A percentile compares a stretch with the other conserved stretches of the same genome.
phyloP scores from a whole-genome alignment of 2,113 vertebrate species.

The Thamnophis sirtalis region DNA sequence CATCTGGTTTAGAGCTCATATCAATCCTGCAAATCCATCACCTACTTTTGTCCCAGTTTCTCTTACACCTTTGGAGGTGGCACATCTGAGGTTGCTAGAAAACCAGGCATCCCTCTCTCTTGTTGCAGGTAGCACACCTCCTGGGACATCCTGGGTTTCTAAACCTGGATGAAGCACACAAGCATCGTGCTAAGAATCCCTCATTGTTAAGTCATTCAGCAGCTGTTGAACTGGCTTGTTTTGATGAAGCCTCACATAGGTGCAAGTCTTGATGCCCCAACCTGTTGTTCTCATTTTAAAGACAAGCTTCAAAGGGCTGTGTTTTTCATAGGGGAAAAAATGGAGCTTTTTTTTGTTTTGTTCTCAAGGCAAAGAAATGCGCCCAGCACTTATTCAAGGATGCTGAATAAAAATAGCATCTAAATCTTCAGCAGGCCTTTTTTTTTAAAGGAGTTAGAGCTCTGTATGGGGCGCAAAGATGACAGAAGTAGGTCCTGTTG shows the following conservation, averaged over 20 bases:
- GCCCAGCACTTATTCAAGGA: not conserved
- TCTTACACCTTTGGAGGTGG: not conserved
- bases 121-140: not conserved
- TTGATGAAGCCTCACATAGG: not conserved
- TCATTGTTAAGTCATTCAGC: not conserved
- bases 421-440: not conserved
- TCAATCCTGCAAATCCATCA: not conserved
- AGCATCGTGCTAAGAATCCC: not conserved
- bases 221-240: not conserved
- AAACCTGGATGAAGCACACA: not conserved
- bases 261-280: not conserved
- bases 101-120: not conserved
- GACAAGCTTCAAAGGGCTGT: not conserved
- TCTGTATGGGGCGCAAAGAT: not conserved
- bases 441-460: not conserved
- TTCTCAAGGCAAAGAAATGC: not conserved
- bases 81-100: not conserved
- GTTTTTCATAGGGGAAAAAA: not conserved
- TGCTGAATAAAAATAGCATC: not conserved
- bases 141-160: not conserved
- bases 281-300: not conserved
- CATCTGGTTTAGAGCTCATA: not conserved
- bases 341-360: not conserved
- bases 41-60: not conserved
- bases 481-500: slow-evolving; percentile 21